Evolutionary conservation across 2,113 vertebrate genomes (phyloP).

Genomic region (Ammodramus savannarum): DNA sequence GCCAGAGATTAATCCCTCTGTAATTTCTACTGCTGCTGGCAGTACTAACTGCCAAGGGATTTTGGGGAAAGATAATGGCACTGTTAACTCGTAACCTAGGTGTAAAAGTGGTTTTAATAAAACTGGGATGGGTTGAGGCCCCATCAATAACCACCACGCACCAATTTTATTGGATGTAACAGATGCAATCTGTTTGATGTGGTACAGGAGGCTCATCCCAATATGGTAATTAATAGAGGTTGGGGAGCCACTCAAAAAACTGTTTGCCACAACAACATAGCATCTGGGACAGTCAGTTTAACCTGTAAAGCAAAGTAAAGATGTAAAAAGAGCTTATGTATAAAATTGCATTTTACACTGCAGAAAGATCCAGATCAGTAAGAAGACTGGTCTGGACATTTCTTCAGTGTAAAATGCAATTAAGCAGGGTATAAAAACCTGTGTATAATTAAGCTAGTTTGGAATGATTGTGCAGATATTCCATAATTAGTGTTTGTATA

Average conservation of each 20-base stretch:
- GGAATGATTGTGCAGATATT: conserved; percentile 60
- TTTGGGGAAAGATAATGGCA: conserved; percentile 66
- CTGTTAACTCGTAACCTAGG: conserved; percentile 36
- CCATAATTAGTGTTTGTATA: conserved; percentile 71
- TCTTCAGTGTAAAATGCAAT: conserved; percentile 56
- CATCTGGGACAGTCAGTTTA: conserved; percentile 33
- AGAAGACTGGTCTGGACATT: conserved; percentile 28
- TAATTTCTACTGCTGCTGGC: conserved; percentile 67
- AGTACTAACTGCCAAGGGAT: conserved; percentile 65
- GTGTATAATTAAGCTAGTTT: conserved; percentile 66
- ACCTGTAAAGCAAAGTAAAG: conserved; percentile 50
- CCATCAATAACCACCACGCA: conserved; percentile 60
- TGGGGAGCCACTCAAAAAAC: conserved; percentile 47
- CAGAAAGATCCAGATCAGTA: background rate
- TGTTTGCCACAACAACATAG: background rate
- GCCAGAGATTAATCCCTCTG: conserved; percentile 71
- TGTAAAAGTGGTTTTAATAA: conserved; percentile 75
- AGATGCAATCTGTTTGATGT: conserved; percentile 24
- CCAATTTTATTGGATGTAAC: conserved; percentile 62
- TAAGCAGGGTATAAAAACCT: conserved; percentile 35
- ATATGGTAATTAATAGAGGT: conserved; percentile 45
- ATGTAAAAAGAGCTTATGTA: conserved; percentile 39
- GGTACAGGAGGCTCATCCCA: conserved; percentile 25
- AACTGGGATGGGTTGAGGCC: conserved; percentile 43
- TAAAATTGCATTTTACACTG: background rate